A percentile compares a stretch with the other conserved stretches of the same genome.
Evolutionary conservation across 1,140 invertebrate species (phyloP).

Genomic region (Leptestheria dahalacensis): DNA sequence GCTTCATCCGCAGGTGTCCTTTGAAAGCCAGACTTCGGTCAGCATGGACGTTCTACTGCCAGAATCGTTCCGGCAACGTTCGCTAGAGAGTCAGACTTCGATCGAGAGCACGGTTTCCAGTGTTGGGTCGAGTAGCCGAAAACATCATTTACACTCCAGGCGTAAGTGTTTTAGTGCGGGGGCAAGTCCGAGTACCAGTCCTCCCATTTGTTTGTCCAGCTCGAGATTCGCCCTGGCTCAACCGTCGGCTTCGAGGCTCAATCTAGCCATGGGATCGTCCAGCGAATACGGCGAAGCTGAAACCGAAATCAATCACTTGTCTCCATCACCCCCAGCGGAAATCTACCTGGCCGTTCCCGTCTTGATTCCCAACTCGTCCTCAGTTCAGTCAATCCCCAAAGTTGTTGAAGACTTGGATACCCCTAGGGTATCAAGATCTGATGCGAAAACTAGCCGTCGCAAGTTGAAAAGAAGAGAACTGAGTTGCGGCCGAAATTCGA

Average conservation of each 20-base stretch:
- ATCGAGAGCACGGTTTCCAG: conserved; percentile 13
- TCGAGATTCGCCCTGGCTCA: conserved; percentile 1
- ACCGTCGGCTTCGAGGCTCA: conserved; percentile 31
- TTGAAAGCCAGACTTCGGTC: conserved; percentile 13
- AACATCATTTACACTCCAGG: conserved; percentile 24
- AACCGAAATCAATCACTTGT: conserved; percentile 17
- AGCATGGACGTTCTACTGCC: conserved; percentile 15
- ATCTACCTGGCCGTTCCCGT: conserved; percentile 64
- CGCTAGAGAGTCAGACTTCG: conserved; percentile 15
- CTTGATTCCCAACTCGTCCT: neutral
- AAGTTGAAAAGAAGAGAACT: conserved; percentile 15
- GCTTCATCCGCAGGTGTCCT: conserved; percentile 13
- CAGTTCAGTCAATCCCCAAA: neutral
- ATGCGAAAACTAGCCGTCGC: conserved; percentile 25
- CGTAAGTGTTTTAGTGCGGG: conserved; percentile 38
- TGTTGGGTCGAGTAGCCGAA: neutral
- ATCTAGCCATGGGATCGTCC: conserved; percentile 27
- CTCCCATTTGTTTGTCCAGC: conserved; percentile 25
- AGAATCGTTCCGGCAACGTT: conserved; percentile 8
- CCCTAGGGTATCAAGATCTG: conserved; percentile 15
- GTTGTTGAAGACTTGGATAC: conserved; percentile 18
- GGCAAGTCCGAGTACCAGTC: conserved; percentile 50
- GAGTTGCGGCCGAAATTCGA: conserved; percentile 9
- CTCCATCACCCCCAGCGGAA: conserved; percentile 36
- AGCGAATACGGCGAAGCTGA: conserved; percentile 22